A percentile compares a stretch with the other conserved stretches of the same genome.
Conservation (phyloP, 2,113 vertebrate genomes). For the Galemys pyrenaicus region DNA sequence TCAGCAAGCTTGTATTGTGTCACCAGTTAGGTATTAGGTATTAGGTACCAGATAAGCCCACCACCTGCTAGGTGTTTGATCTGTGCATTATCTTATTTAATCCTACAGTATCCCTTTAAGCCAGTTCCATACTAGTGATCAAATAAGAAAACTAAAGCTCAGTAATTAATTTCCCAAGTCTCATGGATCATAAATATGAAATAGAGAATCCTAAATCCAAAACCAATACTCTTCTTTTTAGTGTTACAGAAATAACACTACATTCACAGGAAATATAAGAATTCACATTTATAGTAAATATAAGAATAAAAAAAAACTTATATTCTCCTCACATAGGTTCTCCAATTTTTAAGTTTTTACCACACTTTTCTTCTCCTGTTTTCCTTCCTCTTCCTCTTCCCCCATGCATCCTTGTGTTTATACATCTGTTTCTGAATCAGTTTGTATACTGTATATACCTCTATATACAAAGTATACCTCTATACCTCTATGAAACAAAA, state of each 20-base stretch:
- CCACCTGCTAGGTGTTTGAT: not conserved
- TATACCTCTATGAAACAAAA: conserved; percentile 7
- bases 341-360: conserved; percentile 11
- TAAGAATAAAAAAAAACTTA: not conserved
- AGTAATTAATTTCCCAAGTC: not conserved
- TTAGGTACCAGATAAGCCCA: not conserved
- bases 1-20: not conserved
- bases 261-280: not conserved
- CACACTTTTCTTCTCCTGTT: not conserved
- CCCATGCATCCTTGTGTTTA: not conserved
- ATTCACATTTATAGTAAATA: too few species aligned
- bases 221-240: not conserved
- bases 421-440: conserved; percentile 16
- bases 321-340: not conserved
- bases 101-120: not conserved
- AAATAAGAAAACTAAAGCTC: not conserved
- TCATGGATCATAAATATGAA: not conserved
- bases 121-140: not conserved
- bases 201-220: not conserved
- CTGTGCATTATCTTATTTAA: not conserved
- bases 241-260: conserved; percentile 38
- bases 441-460: conserved; percentile 14
- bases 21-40: not conserved
- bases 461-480: too few species aligned
- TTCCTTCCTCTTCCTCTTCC: not conserved